These are phyloP conservation scores for Phodopus roborovskii DNA, from an alignment of 2,113 vertebrate genomes.

Conservation along the genomic window DNA sequence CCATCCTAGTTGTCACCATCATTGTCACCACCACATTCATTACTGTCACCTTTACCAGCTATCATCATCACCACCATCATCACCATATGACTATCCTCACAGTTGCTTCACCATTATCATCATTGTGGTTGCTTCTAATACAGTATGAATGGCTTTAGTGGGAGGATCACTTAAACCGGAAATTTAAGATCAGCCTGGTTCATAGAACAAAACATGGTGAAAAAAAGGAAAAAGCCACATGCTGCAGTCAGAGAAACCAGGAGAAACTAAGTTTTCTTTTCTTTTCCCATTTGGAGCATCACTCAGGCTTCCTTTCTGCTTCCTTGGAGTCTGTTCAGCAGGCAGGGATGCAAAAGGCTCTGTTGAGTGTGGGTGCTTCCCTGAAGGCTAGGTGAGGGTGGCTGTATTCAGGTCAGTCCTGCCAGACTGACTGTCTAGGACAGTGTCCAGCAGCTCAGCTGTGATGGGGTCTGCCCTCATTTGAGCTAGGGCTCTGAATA, in stretches of 20 bases:
- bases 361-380: rapidly evolving
- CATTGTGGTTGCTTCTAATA: neutral
- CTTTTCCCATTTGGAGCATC: neutral
- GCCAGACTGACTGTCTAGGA: neutral
- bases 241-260: neutral
- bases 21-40: neutral
- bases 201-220: neutral
- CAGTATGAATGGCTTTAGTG: neutral
- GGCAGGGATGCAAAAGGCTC: neutral
- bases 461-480: neutral
- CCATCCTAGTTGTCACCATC: too few species aligned
- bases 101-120: too few species aligned
- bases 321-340: neutral
- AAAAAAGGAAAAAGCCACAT: neutral
- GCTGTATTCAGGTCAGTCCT: neutral
- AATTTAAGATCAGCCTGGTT: neutral
- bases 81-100: neutral
- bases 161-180: neutral
- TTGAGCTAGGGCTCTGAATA: neutral
- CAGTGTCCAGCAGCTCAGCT: neutral
- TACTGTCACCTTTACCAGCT: neutral
- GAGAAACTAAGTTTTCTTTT: neutral
- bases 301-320: neutral
- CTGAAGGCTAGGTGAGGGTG: rapidly evolving
- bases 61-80: neutral